phyloP scores from a whole-genome alignment of 1,140 invertebrate genomes.

The Leguminivora glycinivorella region DNA sequence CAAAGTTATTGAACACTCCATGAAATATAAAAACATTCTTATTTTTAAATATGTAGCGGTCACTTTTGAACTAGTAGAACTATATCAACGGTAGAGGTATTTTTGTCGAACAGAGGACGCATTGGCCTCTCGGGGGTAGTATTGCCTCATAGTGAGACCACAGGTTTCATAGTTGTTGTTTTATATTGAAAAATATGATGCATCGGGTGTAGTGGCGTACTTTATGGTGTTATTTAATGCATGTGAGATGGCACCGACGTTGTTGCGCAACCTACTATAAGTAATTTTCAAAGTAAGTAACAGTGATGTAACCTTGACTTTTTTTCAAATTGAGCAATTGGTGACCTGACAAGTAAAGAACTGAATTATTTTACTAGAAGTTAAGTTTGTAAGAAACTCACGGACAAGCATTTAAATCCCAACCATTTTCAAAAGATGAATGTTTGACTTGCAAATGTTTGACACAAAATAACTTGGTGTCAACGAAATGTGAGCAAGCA shows the following conservation, averaged over 20 bases:
- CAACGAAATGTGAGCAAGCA: no score
- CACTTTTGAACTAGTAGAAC: not conserved
- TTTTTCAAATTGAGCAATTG: no score
- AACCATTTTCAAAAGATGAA: no score
- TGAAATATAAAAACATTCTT: not conserved
- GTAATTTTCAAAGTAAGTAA: no score
- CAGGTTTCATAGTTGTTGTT: slow-evolving; percentile 28
- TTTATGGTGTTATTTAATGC: not conserved
- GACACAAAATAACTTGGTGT: no score
- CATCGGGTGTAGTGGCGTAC: not conserved
- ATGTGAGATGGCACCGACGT: not conserved
- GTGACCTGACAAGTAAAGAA: no score
- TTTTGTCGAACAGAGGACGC: slow-evolving; percentile 16
- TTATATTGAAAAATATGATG: slow-evolving; percentile 28
- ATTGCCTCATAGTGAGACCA: slow-evolving; percentile 22
- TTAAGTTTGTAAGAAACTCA: no score
- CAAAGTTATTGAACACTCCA: not conserved
- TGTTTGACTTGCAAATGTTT: no score
- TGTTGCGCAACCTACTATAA: not conserved
- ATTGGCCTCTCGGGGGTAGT: slow-evolving; percentile 18
- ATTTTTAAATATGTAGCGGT: not conserved
- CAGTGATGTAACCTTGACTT: no score
- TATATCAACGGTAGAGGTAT: not conserved
- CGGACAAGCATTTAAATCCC: no score
- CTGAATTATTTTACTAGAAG: no score